phyloP scores from a whole-genome alignment of 2,113 vertebrate species.

The Acrocephalus kingi region DNA sequence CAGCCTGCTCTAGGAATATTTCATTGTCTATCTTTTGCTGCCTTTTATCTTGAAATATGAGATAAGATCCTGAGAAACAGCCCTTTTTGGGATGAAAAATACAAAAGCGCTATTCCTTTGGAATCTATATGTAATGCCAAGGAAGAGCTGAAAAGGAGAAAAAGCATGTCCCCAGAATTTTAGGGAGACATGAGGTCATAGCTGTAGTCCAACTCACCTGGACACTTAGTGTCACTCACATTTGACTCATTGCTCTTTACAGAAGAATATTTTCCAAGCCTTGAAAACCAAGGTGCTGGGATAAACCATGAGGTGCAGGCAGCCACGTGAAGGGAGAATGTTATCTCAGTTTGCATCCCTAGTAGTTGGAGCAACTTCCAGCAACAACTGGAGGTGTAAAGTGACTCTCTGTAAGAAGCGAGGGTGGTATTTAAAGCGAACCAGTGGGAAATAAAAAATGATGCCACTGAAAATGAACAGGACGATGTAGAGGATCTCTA shows the following conservation, averaged over 20 bases:
- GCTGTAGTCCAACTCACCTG: neutral
- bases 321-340: accelerated
- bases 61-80: neutral
- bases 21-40: neutral
- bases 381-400: slow-evolving; percentile 84
- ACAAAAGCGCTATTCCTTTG: neutral
- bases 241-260: neutral
- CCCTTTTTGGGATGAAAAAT: neutral
- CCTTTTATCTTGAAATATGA: neutral
- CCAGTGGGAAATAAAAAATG: slow-evolving; percentile 83
- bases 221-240: neutral
- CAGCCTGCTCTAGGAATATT: neutral
- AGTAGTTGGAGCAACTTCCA: slow-evolving; percentile 83
- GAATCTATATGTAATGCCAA: neutral
- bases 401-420: slow-evolving; percentile 75
- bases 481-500: slow-evolving; percentile 83
- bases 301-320: neutral
- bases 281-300: neutral
- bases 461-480: slow-evolving; percentile 83
- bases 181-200: neutral
- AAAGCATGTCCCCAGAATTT: neutral
- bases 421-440: slow-evolving; percentile 80
- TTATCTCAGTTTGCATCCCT: slow-evolving; percentile 67
- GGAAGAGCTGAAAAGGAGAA: neutral
- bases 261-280: neutral